Conservation (phyloP, 2,797 vertebrate species). For the Sebastes hubbsi region DNA sequence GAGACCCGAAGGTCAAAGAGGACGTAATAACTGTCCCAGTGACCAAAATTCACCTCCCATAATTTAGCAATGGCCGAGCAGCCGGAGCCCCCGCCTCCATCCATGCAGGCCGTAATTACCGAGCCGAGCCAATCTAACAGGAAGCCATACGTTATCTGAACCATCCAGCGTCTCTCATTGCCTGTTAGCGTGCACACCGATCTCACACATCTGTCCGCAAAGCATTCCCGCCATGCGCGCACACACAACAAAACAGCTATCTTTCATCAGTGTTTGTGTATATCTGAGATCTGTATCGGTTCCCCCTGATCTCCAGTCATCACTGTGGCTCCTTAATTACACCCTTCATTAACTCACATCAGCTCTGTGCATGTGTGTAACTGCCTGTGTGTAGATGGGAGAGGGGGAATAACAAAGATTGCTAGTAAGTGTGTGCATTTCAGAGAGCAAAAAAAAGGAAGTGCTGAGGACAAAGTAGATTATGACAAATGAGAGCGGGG, state of each 20-base stretch:
- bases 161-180: conserved; percentile 50
- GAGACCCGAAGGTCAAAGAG: conserved; percentile 66
- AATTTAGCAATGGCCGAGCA: conserved; percentile 46
- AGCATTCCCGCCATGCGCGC: conserved; percentile 17
- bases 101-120: conserved; percentile 39
- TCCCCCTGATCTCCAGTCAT: conserved; percentile 76
- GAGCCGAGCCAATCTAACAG: conserved; percentile 59
- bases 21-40: conserved; percentile 59
- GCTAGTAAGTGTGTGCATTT: conserved; percentile 7
- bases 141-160: conserved; percentile 70
- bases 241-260: conserved; percentile 52
- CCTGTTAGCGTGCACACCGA: conserved; percentile 35
- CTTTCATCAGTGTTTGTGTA: conserved; percentile 78
- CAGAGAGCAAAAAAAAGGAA: neutral
- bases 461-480: conserved; percentile 50
- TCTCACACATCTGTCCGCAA: conserved; percentile 54
- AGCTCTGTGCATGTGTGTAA: conserved; percentile 61
- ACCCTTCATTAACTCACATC: conserved; percentile 82
- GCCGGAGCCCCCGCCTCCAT: conserved; percentile 40
- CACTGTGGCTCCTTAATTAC: conserved; percentile 81
- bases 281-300: conserved; percentile 78
- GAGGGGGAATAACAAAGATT: conserved; percentile 29
- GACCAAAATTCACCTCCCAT: conserved; percentile 74
- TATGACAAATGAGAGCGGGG: conserved; percentile 70
- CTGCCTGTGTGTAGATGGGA: conserved; percentile 6